phyloP scores from a whole-genome alignment of 2,888 invertebrate species.

The Formica aserva region DNA sequence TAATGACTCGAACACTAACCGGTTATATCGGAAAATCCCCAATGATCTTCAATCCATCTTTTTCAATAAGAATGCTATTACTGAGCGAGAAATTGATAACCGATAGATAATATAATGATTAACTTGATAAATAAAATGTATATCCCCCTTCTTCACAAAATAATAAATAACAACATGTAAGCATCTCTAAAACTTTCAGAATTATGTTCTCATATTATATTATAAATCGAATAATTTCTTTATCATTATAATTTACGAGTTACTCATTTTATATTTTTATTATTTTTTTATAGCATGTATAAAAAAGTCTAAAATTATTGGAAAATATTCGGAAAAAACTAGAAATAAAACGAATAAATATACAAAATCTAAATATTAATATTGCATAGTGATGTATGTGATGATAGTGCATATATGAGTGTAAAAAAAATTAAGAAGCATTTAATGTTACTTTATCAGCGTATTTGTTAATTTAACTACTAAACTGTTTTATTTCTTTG shows the following conservation, averaged over 20 bases:
- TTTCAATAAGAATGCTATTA: not conserved
- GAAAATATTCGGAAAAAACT: not conserved
- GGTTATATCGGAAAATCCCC: not conserved
- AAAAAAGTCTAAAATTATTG: not conserved
- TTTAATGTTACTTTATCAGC: not conserved
- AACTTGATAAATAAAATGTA: constrained; percentile 2
- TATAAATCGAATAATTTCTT: not conserved
- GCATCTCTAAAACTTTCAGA: not conserved
- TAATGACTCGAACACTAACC: not conserved
- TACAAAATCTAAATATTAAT: not conserved
- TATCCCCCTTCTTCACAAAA: not conserved
- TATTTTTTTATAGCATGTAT: not conserved
- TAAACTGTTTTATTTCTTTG: not conserved
- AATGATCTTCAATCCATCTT: not conserved
- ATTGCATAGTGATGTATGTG: not conserved
- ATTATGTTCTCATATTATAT: not conserved
- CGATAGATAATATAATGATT: not conserved
- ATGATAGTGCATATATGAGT: not conserved
- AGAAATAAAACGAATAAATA: not conserved
- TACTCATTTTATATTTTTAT: not conserved
- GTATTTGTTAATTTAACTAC: not conserved
- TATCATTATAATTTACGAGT: not conserved
- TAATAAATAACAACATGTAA: not conserved
- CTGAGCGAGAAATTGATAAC: not conserved
- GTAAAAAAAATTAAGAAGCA: not conserved